Conservation (phyloP, 2,797 vertebrate genomes). For the Enteromius radiatus region DNA sequence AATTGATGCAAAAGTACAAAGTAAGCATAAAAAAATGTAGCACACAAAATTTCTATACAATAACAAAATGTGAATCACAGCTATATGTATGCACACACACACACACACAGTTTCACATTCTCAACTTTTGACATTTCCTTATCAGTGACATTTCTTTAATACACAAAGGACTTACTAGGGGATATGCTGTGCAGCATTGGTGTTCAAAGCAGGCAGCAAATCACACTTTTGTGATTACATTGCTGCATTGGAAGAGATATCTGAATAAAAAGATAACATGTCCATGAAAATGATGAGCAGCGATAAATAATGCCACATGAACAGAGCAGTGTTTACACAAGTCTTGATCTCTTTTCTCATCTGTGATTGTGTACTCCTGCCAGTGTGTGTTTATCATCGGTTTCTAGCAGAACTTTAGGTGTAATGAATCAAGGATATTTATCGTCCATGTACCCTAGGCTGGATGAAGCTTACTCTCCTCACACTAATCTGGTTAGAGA, state of each 20-base stretch:
- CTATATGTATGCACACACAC: not conserved
- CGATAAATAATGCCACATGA: conserved; percentile 71
- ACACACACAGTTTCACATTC: conserved; percentile 11
- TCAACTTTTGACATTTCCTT: conserved; percentile 45
- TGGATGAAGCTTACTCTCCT: conserved; percentile 54
- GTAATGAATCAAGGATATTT: conserved; percentile 68
- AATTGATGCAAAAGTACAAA: not conserved
- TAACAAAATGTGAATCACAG: not conserved
- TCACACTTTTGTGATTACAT: conserved; percentile 60
- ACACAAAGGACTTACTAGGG: conserved; percentile 58
- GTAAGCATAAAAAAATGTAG: not conserved
- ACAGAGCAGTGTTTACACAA: conserved; percentile 64
- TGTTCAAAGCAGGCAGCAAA: conserved; percentile 70
- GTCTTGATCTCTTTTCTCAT: conserved; percentile 63
- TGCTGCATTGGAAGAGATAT: conserved; percentile 66
- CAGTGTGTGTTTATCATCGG: conserved; percentile 63
- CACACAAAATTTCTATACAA: not conserved
- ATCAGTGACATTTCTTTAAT: conserved; percentile 45
- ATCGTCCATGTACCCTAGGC: conserved; percentile 56
- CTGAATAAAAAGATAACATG: conserved; percentile 68
- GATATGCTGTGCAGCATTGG: conserved; percentile 54
- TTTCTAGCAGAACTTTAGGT: conserved; percentile 49
- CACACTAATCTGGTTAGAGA: conserved; percentile 56
- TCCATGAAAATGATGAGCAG: conserved; percentile 64
- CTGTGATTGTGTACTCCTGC: conserved; percentile 59